Evolutionary conservation across 2,113 vertebrate species (phyloP).

Genomic region (Corvus cornix): DNA sequence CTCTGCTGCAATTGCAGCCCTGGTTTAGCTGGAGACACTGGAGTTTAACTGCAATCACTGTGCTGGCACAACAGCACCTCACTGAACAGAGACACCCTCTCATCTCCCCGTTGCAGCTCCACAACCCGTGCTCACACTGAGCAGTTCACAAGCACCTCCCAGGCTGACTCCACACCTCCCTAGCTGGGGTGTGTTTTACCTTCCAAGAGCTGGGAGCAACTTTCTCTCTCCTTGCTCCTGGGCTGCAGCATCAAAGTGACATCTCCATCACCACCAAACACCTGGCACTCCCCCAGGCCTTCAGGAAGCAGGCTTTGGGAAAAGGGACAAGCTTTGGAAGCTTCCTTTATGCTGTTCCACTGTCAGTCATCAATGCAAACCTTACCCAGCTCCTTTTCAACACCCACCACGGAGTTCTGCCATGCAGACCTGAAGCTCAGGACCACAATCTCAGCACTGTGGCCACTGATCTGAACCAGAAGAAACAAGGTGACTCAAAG

Average conservation of each 20-base stretch:
- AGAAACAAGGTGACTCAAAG: not conserved
- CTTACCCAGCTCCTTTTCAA: not conserved
- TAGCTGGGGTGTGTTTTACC: not conserved
- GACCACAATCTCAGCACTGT: not conserved
- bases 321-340: not conserved
- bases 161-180: not conserved
- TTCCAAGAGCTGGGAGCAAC: not conserved
- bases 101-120: not conserved
- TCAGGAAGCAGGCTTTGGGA: not conserved
- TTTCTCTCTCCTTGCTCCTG: not conserved
- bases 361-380: not conserved
- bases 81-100: not conserved
- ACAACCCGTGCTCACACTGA: not conserved
- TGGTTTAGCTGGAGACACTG: not conserved
- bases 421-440: not conserved
- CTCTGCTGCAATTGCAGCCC: not conserved
- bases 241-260: not conserved
- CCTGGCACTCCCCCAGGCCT: not conserved
- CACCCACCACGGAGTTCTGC: not conserved
- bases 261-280: not conserved
- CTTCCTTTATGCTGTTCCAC: not conserved
- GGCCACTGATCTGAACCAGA: not conserved
- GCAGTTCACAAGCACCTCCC: not conserved
- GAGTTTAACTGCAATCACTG: not conserved
- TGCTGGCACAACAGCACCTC: not conserved